Evolutionary conservation across 2,113 vertebrate species (phyloP).

Genomic region (Meles meles): DNA sequence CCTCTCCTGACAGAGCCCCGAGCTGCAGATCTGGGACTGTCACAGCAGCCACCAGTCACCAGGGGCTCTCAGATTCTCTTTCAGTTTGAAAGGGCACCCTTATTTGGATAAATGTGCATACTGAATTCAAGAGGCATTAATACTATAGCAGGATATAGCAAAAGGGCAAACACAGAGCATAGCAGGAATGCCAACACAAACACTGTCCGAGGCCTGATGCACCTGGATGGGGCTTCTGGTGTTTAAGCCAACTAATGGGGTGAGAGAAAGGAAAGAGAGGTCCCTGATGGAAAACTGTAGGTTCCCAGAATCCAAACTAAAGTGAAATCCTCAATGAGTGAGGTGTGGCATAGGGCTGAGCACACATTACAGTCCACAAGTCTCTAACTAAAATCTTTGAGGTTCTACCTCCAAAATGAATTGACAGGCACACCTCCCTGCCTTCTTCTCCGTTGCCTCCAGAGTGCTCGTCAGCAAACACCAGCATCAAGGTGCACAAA

Average conservation of each 20-base stretch:
- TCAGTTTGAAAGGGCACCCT: background rate
- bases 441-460: background rate
- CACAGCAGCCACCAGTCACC: background rate
- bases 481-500: background rate
- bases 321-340: background rate
- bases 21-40: background rate
- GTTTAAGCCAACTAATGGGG: background rate
- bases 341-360: background rate
- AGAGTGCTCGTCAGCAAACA: background rate
- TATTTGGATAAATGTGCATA: background rate
- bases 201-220: background rate
- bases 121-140: background rate
- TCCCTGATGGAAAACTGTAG: background rate
- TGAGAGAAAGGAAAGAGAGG: background rate
- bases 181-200: background rate
- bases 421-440: background rate
- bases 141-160: fast-evolving
- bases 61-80: background rate
- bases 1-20: background rate
- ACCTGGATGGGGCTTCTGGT: background rate
- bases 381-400: background rate
- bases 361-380: fast-evolving
- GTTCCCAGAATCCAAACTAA: background rate
- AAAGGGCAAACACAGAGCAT: background rate
- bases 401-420: background rate